These are phyloP conservation scores for Alligator sinensis DNA, from an alignment of 2,113 vertebrate genomes.

Conservation along the genomic window DNA sequence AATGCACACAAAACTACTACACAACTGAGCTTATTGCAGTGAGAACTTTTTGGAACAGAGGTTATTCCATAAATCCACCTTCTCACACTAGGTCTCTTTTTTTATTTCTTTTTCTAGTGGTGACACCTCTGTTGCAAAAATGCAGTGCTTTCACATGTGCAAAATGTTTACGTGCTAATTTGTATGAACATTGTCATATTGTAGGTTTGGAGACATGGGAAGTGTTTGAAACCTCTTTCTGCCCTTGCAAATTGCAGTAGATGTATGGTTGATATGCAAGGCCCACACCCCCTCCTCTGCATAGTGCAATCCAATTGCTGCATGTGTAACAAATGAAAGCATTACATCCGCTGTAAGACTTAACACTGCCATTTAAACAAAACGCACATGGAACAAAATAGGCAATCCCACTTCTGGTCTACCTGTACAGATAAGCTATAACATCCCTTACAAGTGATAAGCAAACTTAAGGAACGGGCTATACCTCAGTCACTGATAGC, in stretches of 20 bases:
- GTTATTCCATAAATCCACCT: not conserved
- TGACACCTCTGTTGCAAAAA: not conserved
- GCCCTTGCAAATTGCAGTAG: not conserved
- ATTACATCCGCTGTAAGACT: accelerated
- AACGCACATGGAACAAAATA: accelerated
- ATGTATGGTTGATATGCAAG: not conserved
- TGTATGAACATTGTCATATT: not conserved
- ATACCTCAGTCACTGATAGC: not conserved
- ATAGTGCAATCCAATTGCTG: not conserved
- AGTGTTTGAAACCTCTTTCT: not conserved
- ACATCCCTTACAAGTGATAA: accelerated
- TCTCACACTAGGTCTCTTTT: not conserved
- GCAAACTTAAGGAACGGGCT: not conserved
- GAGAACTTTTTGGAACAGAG: not conserved
- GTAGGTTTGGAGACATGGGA: not conserved
- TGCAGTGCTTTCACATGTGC: not conserved
- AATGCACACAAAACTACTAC: not conserved
- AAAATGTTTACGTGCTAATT: not conserved
- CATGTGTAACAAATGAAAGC: not conserved
- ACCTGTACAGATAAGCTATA: not conserved
- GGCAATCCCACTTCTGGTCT: not conserved
- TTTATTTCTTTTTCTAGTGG: not conserved
- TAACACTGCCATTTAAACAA: accelerated
- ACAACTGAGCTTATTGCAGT: not conserved
- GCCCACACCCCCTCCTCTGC: accelerated